These are phyloP conservation scores for Noctuana brunneofusca DNA, from an alignment of 2,888 invertebrate genomes.

Conservation along the genomic window DNA sequence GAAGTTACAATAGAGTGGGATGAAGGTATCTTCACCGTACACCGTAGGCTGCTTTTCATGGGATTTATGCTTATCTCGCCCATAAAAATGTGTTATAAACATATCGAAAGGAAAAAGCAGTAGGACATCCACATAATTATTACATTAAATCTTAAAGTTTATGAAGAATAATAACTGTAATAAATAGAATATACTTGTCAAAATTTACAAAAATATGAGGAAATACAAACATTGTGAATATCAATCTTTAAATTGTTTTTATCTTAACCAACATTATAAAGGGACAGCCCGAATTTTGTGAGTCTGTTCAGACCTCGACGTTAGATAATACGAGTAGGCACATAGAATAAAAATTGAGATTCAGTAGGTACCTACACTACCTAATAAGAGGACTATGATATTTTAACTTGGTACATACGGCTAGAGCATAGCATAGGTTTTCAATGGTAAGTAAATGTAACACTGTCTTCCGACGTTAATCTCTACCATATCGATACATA, in stretches of 20 bases:
- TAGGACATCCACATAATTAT: slow-evolving; percentile 39
- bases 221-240: too few relatives aligned
- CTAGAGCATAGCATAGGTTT: background rate
- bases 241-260: too few relatives aligned
- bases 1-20: slow-evolving; percentile 66
- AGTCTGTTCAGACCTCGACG: too few relatives aligned
- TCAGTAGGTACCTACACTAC: too few relatives aligned
- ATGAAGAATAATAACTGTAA: background rate
- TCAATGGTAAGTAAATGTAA: background rate
- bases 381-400: too few relatives aligned
- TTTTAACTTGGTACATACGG: too few relatives aligned
- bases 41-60: slow-evolving; percentile 57
- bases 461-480: background rate
- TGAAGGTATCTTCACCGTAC: slow-evolving; percentile 52
- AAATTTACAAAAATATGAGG: too few relatives aligned
- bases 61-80: slow-evolving; percentile 74
- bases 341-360: too few relatives aligned
- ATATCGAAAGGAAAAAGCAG: slow-evolving; percentile 61
- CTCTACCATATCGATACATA: background rate
- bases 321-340: too few relatives aligned
- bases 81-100: slow-evolving; percentile 75
- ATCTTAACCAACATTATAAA: too few relatives aligned
- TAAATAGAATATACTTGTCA: too few relatives aligned
- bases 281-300: too few relatives aligned
- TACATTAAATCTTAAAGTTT: slow-evolving; percentile 2